These are phyloP conservation scores for Scaptomyza caliginosa DNA, from an alignment of 2,888 invertebrate genomes.

Conservation along the genomic window DNA sequence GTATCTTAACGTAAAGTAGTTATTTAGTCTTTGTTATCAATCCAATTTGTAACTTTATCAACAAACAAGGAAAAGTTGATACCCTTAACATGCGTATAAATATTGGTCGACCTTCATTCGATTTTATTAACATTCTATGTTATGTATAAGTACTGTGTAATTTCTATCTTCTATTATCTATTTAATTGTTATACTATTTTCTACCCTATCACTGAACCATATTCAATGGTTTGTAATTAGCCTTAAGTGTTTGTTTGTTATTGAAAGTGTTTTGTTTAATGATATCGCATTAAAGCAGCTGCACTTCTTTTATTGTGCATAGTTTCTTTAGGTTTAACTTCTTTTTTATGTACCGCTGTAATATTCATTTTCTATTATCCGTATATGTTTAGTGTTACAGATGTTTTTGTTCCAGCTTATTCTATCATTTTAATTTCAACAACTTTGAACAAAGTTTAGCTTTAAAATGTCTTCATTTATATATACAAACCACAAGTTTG, in stretches of 20 bases:
- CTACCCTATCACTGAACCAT: constrained; percentile 37
- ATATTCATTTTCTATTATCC: constrained; percentile 28
- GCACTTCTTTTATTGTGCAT: constrained; percentile 24
- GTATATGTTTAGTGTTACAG: constrained; percentile 42
- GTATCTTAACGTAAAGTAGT: constrained; percentile 32
- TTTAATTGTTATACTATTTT: constrained; percentile 52
- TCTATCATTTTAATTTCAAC: constrained; percentile 29
- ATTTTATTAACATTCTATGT: constrained; percentile 55
- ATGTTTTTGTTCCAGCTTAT: constrained; percentile 28
- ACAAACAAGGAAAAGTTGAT: not conserved
- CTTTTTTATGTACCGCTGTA: constrained; percentile 20
- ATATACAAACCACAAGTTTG: constrained; percentile 46
- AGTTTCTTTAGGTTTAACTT: constrained; percentile 42
- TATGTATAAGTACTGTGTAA: constrained; percentile 16
- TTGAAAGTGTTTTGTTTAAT: constrained; percentile 63
- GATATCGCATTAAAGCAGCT: constrained; percentile 19
- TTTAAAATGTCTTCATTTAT: constrained; percentile 48
- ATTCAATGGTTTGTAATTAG: constrained; percentile 49
- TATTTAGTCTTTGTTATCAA: constrained; percentile 40
- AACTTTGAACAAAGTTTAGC: constrained; percentile 48
- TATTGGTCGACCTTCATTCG: constrained; percentile 33
- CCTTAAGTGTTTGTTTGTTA: constrained; percentile 75
- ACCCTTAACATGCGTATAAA: constrained; percentile 8
- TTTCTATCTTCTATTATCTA: constrained; percentile 24
- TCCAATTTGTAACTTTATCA: constrained; percentile 29